Percentiles rank a stretch among this genome's conserved stretches.
Conservation (phyloP, 2,797 vertebrate species). For the Anas bahamensis region DNA sequence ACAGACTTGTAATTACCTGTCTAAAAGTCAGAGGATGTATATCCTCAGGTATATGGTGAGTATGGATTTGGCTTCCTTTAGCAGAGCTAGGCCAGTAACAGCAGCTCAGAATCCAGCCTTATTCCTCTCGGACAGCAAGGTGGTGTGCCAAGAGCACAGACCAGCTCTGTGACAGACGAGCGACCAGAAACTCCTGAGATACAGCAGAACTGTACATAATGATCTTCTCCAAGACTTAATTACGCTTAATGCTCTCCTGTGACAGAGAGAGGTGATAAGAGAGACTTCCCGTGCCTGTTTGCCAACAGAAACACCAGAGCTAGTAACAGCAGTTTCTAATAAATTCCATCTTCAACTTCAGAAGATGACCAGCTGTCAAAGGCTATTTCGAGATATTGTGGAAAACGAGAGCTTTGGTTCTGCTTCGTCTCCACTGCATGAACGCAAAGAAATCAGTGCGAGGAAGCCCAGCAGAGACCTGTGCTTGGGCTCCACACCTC, state of each 20-base stretch:
- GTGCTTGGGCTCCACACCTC: not conserved
- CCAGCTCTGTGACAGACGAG: not conserved
- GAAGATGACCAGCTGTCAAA: not conserved
- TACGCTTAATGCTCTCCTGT: conserved; percentile 4
- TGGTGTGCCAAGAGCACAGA: not conserved
- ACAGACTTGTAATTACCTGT: not conserved
- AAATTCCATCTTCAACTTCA: conserved; percentile 32
- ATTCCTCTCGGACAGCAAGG: not conserved
- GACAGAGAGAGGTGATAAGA: not conserved
- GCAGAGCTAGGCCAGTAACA: not conserved
- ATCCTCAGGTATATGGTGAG: not conserved
- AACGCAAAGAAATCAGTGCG: not conserved
- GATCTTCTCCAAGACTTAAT: conserved; percentile 50
- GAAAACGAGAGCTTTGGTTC: not conserved
- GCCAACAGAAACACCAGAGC: conserved; percentile 23
- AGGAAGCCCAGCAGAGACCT: not conserved
- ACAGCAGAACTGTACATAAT: not conserved
- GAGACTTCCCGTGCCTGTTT: not conserved
- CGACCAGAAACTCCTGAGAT: conserved; percentile 17
- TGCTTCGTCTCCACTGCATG: not conserved
- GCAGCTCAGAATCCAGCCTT: not conserved
- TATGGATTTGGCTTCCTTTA: not conserved
- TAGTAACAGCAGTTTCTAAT: conserved; percentile 21
- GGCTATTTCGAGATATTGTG: not conserved
- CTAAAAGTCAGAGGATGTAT: not conserved